These are phyloP conservation scores for Perca flavescens DNA, from an alignment of 2,113 vertebrate species.

Conservation along the genomic window DNA sequence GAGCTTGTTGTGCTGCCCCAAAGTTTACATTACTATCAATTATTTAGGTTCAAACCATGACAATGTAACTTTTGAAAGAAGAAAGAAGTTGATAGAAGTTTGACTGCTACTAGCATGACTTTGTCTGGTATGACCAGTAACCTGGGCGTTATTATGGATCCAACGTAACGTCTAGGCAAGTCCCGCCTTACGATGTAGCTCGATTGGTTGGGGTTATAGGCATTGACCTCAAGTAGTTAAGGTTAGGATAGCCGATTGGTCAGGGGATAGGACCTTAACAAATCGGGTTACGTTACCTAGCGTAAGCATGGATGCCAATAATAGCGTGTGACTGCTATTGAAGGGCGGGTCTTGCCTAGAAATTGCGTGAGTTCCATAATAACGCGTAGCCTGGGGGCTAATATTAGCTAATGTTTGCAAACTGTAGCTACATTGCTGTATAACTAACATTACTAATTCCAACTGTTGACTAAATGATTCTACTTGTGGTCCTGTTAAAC, in stretches of 20 bases:
- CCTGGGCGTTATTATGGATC: background rate
- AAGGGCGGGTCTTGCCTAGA: too few species aligned
- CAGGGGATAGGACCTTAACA: too few species aligned
- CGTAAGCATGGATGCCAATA: too few species aligned
- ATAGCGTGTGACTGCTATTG: too few species aligned
- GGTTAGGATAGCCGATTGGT: too few species aligned
- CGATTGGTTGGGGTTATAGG: too few species aligned
- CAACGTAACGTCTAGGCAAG: too few species aligned
- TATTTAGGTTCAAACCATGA: background rate
- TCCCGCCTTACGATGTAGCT: too few species aligned
- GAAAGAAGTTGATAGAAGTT: background rate
- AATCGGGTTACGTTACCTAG: too few species aligned
- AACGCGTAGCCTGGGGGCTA: too few species aligned
- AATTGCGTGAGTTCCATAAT: too few species aligned
- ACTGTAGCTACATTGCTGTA: background rate
- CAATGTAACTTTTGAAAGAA: background rate
- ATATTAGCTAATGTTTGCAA: background rate
- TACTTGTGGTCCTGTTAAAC: background rate
- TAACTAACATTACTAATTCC: background rate
- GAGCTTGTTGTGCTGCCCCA: background rate
- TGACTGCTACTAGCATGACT: background rate
- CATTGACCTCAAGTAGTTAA: too few species aligned
- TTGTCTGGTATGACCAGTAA: background rate
- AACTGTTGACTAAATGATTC: background rate
- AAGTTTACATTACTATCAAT: background rate